Percentiles rank a stretch among this genome's conserved stretches.
phyloP scores from a whole-genome alignment of 2,113 vertebrate species.

The Burhinus oedicnemus region DNA sequence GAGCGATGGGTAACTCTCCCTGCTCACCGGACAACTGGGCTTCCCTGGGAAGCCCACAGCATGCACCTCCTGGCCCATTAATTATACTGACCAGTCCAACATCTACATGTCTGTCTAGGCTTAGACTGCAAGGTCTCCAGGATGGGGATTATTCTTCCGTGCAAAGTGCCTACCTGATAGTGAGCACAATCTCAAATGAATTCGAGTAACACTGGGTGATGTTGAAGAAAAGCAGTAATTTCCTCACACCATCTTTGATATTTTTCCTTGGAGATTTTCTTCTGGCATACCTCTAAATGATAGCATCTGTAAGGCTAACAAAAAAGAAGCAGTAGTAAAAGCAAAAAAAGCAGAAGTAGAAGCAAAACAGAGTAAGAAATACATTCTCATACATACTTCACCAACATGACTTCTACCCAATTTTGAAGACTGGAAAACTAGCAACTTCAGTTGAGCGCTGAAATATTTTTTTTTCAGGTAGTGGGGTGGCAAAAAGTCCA shows the following conservation, averaged over 20 bases:
- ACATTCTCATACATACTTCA: neutral
- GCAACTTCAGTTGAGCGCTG: neutral
- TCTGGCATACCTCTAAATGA: neutral
- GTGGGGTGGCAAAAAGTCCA: neutral
- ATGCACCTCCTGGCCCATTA: no score
- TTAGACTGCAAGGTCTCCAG: neutral
- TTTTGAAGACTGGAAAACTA: neutral
- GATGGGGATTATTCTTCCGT: neutral
- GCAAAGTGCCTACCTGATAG: neutral
- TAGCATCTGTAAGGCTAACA: neutral
- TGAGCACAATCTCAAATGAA: neutral
- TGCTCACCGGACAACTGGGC: neutral
- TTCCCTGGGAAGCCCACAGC: neutral
- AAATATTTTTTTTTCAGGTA: neutral
- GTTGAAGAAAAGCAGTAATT: neutral
- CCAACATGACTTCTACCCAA: neutral
- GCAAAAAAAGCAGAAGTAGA: neutral
- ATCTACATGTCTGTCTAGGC: neutral
- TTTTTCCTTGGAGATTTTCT: neutral
- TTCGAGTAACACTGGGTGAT: neutral
- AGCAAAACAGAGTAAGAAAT: neutral
- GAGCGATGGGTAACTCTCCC: neutral
- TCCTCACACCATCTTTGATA: neutral
- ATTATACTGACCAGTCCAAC: neutral
- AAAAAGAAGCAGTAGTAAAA: neutral